Evolutionary conservation across 2,888 invertebrate species (phyloP).

Genomic region (Sphaerophoria taeniata): DNA sequence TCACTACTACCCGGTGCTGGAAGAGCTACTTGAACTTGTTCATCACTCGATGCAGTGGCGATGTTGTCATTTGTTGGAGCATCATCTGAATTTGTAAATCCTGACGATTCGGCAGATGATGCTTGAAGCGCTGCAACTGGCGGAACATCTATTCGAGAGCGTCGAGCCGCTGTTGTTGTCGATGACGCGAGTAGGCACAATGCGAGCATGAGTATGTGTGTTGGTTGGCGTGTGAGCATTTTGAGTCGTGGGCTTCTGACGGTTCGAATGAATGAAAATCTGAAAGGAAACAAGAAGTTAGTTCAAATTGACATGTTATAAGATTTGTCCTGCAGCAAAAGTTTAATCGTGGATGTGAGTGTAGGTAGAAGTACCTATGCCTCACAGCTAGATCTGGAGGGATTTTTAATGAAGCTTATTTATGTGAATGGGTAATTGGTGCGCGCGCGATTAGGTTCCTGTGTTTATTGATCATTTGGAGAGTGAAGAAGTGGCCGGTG

Average conservation of each 20-base stretch:
- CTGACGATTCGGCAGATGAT: constrained; percentile 36
- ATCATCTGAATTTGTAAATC: constrained; percentile 76
- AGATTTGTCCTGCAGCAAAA: constrained; percentile 69
- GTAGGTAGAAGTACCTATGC: constrained; percentile 52
- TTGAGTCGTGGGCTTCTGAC: constrained; percentile 46
- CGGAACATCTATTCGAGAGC: constrained; percentile 80
- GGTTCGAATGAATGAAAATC: constrained; percentile 44
- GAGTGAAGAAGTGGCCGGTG: neutral
- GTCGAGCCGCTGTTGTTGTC: constrained; percentile 78
- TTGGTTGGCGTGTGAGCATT: constrained; percentile 72
- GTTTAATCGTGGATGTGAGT: constrained; percentile 26
- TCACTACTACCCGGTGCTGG: constrained; percentile 79
- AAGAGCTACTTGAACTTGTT: constrained; percentile 76
- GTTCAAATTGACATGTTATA: constrained; percentile 67
- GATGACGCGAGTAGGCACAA: constrained; percentile 75
- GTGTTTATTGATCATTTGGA: constrained; percentile 45
- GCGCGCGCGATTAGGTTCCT: constrained; percentile 50
- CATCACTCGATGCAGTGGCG: constrained; percentile 77
- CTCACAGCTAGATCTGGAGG: constrained; percentile 53
- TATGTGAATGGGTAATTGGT: constrained; percentile 67
- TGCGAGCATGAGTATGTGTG: constrained; percentile 72
- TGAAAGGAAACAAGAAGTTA: constrained; percentile 58
- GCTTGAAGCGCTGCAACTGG: constrained; percentile 55
- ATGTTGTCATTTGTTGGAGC: constrained; percentile 76
- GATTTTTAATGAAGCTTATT: constrained; percentile 66